These are phyloP conservation scores for Talpa occidentalis DNA, from an alignment of 2,113 vertebrate species.

Conservation along the genomic window DNA sequence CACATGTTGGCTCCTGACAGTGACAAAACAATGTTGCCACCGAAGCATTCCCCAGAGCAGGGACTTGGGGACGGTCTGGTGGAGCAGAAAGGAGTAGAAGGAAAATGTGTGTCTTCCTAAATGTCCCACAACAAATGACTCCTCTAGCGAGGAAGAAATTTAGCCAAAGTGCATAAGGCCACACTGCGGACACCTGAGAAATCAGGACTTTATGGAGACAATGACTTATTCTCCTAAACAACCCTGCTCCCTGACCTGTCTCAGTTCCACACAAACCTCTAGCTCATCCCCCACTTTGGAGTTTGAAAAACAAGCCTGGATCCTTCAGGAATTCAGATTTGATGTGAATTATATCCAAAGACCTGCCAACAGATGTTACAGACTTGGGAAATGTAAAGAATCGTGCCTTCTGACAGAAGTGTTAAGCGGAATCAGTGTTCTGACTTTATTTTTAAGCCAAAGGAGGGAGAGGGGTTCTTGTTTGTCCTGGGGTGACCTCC, in stretches of 20 bases:
- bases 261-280: constrained; percentile 6
- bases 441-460: constrained; percentile 56
- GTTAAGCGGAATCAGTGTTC: constrained; percentile 38
- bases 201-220: not conserved
- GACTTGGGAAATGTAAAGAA: constrained; percentile 39
- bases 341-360: constrained; percentile 1
- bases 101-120: constrained; percentile 24
- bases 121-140: constrained; percentile 28
- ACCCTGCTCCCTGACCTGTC: not conserved
- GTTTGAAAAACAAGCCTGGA: constrained; percentile 30
- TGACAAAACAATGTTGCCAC: constrained; percentile 55
- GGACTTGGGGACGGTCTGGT: constrained; percentile 28
- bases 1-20: constrained; percentile 56
- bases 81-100: not conserved
- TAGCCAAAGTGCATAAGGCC: not conserved
- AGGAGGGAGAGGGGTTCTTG: not conserved
- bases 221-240: not conserved
- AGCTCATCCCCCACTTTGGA: not conserved
- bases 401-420: constrained; percentile 26
- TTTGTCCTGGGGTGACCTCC: constrained; percentile 46
- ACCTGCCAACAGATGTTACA: constrained; percentile 65
- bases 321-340: constrained; percentile 56
- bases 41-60: constrained; percentile 39
- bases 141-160: not conserved
- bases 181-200: not conserved